Percentiles rank a stretch among this genome's conserved stretches.
These are phyloP conservation scores for Burhinus bistriatus DNA, from an alignment of 2,113 vertebrate species.

Conservation along the genomic window DNA sequence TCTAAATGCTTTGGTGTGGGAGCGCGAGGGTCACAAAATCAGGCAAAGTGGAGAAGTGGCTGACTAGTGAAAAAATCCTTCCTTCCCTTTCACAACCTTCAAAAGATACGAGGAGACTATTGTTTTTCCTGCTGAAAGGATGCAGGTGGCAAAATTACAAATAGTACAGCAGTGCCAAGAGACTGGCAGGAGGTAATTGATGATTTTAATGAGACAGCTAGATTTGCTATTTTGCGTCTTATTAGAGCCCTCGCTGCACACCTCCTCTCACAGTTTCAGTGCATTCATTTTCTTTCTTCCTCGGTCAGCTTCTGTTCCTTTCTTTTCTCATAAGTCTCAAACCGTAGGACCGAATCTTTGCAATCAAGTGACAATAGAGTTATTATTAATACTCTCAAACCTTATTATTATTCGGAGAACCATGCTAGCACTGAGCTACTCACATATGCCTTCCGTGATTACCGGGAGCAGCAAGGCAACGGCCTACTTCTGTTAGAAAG, in stretches of 20 bases:
- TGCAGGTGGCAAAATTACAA: background rate
- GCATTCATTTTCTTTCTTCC: background rate
- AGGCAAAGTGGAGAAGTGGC: background rate
- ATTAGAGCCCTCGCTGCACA: background rate
- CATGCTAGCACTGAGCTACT: background rate
- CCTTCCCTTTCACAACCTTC: background rate
- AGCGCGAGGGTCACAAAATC: fast-evolving
- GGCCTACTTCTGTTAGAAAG: background rate
- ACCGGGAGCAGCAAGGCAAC: background rate
- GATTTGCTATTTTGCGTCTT: background rate
- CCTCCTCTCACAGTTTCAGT: background rate
- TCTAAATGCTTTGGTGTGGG: too few relatives aligned
- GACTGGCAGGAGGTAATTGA: background rate
- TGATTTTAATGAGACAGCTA: background rate
- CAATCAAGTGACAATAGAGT: background rate
- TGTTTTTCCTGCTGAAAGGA: background rate
- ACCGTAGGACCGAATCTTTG: background rate
- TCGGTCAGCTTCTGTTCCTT: background rate
- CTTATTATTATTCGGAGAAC: background rate
- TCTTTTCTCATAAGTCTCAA: background rate
- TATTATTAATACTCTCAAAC: background rate
- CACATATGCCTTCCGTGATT: background rate
- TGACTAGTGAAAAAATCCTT: background rate
- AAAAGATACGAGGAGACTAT: fast-evolving
- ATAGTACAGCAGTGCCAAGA: background rate